A percentile compares a stretch with the other conserved stretches of the same genome.
phyloP scores from a whole-genome alignment of 1,140 invertebrate species.

The Hesperophylax magnus region DNA sequence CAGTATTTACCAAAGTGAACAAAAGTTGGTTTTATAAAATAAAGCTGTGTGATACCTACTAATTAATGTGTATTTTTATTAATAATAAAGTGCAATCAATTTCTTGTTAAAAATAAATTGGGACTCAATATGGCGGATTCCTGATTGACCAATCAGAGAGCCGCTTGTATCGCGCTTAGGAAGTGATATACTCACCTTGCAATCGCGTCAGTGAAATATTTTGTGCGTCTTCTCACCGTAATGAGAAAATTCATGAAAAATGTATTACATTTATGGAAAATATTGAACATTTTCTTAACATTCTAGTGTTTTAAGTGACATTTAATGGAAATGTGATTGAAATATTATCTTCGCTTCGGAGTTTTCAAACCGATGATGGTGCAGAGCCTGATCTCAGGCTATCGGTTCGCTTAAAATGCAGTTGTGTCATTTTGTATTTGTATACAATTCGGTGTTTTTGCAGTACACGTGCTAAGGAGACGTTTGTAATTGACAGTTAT shows the following conservation, averaged over 20 bases:
- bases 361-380: slow-evolving; percentile 39
- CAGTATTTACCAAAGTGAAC: not conserved
- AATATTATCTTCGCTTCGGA: slow-evolving; percentile 15
- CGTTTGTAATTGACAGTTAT: slow-evolving; percentile 69
- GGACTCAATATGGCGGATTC: slow-evolving; percentile 74
- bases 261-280: slow-evolving; percentile 43
- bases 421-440: slow-evolving; percentile 70
- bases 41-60: not conserved
- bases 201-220: slow-evolving; percentile 75
- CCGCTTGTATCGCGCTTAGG: slow-evolving; percentile 63
- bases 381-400: slow-evolving; percentile 38
- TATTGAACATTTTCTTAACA: slow-evolving; percentile 23
- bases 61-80: slow-evolving; percentile 46
- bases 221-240: slow-evolving; percentile 68
- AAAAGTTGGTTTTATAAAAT: not conserved
- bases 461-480: slow-evolving; percentile 71
- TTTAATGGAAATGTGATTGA: slow-evolving; percentile 18
- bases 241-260: slow-evolving; percentile 50
- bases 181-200: slow-evolving; percentile 58
- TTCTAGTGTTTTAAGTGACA: slow-evolving; percentile 29
- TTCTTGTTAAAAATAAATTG: slow-evolving; percentile 58
- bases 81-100: slow-evolving; percentile 51
- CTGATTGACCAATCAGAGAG: slow-evolving; percentile 74
- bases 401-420: slow-evolving; percentile 67
- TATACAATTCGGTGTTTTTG: slow-evolving; percentile 71